phyloP scores from a whole-genome alignment of 2,888 invertebrate genomes.

The Xylota segnis region DNA sequence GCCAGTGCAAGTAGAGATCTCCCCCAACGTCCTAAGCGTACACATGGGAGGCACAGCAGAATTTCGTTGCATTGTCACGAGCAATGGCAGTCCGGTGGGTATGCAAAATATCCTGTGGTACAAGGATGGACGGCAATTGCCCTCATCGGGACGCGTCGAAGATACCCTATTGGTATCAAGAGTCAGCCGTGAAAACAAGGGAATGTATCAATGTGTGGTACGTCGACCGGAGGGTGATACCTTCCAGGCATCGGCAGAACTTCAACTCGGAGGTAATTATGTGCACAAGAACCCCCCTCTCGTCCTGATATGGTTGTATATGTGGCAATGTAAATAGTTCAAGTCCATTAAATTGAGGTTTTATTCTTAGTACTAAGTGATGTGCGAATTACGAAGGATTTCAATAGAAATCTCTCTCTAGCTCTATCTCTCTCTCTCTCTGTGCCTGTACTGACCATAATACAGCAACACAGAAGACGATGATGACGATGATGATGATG shows the following conservation, averaged over 20 bases:
- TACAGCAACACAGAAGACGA: background rate
- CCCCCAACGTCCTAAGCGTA: slow-evolving; percentile 88
- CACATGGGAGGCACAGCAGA: slow-evolving; percentile 91
- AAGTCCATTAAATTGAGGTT: slow-evolving; percentile 59
- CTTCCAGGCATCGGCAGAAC: slow-evolving; percentile 90
- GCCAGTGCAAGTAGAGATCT: slow-evolving; percentile 88
- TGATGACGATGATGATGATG: slow-evolving; percentile 24
- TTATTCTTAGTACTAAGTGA: slow-evolving; percentile 52
- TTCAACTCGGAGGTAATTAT: slow-evolving; percentile 89
- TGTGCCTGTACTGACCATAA: too few species aligned
- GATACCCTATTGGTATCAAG: slow-evolving; percentile 88
- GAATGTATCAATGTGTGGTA: slow-evolving; percentile 92
- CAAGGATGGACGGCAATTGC: slow-evolving; percentile 89
- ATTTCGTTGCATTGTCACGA: slow-evolving; percentile 88
- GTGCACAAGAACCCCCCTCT: slow-evolving; percentile 8
- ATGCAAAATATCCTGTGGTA: slow-evolving; percentile 88
- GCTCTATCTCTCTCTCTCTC: too few species aligned
- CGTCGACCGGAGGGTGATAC: slow-evolving; percentile 90
- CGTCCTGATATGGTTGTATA: background rate
- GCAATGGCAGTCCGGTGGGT: slow-evolving; percentile 86
- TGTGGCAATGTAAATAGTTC: slow-evolving; percentile 32
- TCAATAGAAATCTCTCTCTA: slow-evolving; percentile 40
- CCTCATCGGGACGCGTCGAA: slow-evolving; percentile 88
- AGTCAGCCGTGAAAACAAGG: slow-evolving; percentile 89
- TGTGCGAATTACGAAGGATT: slow-evolving; percentile 60